These are phyloP conservation scores for Trichonephila clavata DNA, from an alignment of 1,140 invertebrate genomes.

Conservation along the genomic window DNA sequence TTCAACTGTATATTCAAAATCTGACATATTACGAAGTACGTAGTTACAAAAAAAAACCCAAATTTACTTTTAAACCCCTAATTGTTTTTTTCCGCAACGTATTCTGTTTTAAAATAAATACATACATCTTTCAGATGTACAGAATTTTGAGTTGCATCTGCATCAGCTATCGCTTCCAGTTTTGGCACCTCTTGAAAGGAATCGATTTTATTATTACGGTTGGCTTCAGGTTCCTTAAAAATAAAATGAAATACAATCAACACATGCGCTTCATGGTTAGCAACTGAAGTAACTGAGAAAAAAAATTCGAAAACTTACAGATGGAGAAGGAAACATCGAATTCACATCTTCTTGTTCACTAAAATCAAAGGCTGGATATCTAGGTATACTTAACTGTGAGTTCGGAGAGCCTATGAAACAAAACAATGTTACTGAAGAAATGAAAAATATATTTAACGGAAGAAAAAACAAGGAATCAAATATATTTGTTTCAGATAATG, in stretches of 20 bases:
- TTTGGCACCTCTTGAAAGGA: background rate
- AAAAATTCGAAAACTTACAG: constrained; percentile 37
- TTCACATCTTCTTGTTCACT: constrained; percentile 70
- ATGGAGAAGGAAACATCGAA: constrained; percentile 51
- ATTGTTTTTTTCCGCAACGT: too few relatives aligned
- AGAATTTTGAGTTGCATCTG: constrained; percentile 30
- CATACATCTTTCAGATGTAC: constrained; percentile 37
- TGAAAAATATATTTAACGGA: background rate
- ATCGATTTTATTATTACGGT: constrained; percentile 42
- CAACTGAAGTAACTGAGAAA: background rate
- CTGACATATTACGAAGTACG: too few relatives aligned
- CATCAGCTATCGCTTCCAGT: background rate
- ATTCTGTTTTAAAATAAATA: background rate
- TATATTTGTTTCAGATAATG: too few relatives aligned
- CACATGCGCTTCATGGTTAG: background rate
- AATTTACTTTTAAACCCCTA: too few relatives aligned
- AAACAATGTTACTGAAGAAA: background rate
- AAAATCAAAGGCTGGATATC: constrained; percentile 71
- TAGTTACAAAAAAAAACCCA: too few relatives aligned
- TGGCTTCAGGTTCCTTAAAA: constrained; percentile 56
- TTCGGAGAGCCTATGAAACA: constrained; percentile 55
- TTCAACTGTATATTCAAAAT: too few relatives aligned
- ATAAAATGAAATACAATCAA: background rate
- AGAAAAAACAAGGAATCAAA: too few relatives aligned
- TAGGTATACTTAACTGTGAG: constrained; percentile 55